Conservation (phyloP, 2,797 vertebrate species). For the Peromyscus aztecus region DNA sequence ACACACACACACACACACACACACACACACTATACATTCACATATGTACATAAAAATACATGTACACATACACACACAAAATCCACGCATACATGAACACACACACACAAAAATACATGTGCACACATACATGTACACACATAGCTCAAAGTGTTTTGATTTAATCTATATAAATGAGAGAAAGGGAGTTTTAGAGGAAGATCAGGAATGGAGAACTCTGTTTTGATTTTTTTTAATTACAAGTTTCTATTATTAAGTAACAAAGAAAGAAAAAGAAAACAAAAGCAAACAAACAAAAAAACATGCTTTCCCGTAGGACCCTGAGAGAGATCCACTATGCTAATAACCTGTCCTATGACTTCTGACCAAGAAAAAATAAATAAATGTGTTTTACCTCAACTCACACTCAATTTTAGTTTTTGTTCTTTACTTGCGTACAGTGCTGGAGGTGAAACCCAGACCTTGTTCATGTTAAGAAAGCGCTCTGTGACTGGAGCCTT, state of each 20-base stretch:
- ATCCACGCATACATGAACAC: not conserved
- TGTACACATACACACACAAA: not conserved
- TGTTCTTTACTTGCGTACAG: not conserved
- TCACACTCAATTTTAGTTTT: not conserved
- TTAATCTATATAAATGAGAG: not conserved
- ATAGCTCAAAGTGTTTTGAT: not conserved
- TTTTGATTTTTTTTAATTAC: not conserved
- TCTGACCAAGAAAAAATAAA: not conserved
- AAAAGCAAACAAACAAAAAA: not conserved
- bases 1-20: too few relatives aligned
- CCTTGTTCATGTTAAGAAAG: not conserved
- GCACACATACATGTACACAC: too few relatives aligned
- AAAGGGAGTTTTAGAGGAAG: not conserved
- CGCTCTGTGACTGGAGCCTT: not conserved
- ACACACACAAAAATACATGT: not conserved
- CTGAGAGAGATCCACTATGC: not conserved
- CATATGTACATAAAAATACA: not conserved
- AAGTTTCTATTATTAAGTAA: not conserved
- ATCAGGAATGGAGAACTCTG: not conserved
- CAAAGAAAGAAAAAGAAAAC: not conserved
- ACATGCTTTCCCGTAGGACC: rapidly evolving
- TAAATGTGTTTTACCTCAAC: not conserved
- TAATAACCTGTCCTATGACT: not conserved
- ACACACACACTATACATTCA: not conserved
- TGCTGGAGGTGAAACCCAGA: not conserved